phyloP scores from a whole-genome alignment of 2,113 vertebrate species.

The Apus apus region DNA sequence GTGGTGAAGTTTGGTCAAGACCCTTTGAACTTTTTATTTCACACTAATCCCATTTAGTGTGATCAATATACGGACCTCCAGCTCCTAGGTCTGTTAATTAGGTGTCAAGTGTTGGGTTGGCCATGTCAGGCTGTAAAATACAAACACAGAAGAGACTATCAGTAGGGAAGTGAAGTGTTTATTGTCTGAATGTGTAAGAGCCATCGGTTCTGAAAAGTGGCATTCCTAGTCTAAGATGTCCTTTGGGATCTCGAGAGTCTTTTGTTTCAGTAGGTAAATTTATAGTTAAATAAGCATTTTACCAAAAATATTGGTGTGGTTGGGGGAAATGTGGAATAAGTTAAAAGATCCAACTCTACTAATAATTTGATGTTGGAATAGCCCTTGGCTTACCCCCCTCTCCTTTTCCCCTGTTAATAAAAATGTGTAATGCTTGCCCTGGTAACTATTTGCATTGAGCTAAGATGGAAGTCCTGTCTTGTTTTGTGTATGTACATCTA shows the following conservation, averaged over 20 bases:
- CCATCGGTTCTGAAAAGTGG: not conserved
- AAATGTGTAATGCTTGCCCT: not conserved
- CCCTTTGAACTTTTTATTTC: slow-evolving; percentile 73
- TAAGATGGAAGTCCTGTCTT: not conserved
- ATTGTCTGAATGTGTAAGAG: slow-evolving; percentile 52
- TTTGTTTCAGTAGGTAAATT: not conserved
- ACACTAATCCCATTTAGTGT: slow-evolving; percentile 70
- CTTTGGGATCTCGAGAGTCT: not conserved
- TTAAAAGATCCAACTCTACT: not conserved
- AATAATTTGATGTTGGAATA: not conserved
- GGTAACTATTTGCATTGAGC: not conserved
- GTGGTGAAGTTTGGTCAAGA: slow-evolving; percentile 66
- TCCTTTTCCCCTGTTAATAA: not conserved
- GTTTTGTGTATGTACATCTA: not conserved
- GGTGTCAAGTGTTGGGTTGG: slow-evolving; percentile 69
- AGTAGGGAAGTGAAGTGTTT: slow-evolving; percentile 57
- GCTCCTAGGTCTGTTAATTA: slow-evolving; percentile 68
- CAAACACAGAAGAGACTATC: slow-evolving; percentile 43
- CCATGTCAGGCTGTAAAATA: slow-evolving; percentile 64
- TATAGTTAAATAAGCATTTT: not conserved
- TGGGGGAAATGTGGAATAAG: not conserved
- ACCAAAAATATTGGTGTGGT: not conserved
- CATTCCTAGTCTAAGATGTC: not conserved
- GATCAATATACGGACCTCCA: slow-evolving; percentile 70
- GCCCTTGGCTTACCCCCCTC: not conserved